Evolutionary conservation across 2,797 vertebrate genomes (phyloP).

Genomic region (Oryzias sinensis): DNA sequence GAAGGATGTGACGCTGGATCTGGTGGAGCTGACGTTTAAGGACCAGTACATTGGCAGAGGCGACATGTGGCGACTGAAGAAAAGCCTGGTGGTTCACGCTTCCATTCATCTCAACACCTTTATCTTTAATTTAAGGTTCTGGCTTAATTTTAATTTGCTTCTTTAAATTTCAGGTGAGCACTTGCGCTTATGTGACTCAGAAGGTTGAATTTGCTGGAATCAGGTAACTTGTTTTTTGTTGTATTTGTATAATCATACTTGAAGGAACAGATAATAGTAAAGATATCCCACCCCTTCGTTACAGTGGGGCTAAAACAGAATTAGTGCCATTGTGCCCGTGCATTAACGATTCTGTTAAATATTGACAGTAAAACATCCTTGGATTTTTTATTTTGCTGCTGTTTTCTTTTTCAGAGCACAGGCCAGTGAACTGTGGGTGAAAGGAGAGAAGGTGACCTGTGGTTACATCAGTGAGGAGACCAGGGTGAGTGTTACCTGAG

Average conservation of each 20-base stretch:
- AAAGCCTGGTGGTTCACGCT: slow-evolving; percentile 84
- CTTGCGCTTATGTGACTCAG: slow-evolving; percentile 94
- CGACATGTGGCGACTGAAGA: slow-evolving; percentile 99
- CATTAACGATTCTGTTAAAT: too few species aligned
- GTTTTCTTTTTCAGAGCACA: slow-evolving; percentile 83
- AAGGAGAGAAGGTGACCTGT: slow-evolving; percentile 97
- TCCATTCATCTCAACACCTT: too few species aligned
- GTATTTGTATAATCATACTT: too few species aligned
- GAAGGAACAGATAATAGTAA: too few species aligned
- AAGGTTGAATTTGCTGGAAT: slow-evolving; percentile 98
- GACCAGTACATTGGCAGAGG: slow-evolving; percentile 97
- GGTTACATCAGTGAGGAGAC: slow-evolving; percentile 97
- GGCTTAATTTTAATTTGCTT: neutral
- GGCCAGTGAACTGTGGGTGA: slow-evolving; percentile 96
- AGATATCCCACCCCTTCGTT: too few species aligned
- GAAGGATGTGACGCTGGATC: slow-evolving; percentile 93
- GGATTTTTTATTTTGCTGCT: too few species aligned
- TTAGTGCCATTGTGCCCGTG: too few species aligned
- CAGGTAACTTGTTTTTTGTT: slow-evolving; percentile 73
- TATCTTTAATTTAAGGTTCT: too few species aligned
- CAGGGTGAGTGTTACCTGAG: slow-evolving; percentile 79
- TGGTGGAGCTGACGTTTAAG: slow-evolving; percentile 97
- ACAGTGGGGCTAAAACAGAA: too few species aligned
- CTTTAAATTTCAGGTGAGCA: slow-evolving; percentile 85
- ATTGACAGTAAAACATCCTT: too few species aligned